Conservation (phyloP, 2,888 invertebrate species). For the Rhamnusium bicolor region DNA sequence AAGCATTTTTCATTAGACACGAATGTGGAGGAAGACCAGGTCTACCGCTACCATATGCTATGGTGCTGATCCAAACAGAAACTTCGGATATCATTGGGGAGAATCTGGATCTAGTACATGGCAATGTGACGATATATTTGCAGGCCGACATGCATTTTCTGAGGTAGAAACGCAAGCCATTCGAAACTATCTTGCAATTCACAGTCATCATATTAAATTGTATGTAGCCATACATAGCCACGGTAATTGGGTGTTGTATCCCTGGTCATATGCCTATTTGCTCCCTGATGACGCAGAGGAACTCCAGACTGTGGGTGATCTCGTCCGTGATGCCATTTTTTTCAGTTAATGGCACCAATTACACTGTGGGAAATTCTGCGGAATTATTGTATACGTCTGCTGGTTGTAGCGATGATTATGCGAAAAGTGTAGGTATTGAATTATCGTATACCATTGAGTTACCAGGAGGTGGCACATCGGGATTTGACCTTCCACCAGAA, state of each 20-base stretch:
- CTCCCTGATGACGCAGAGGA: slow-evolving; percentile 71
- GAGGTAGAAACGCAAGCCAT: slow-evolving; percentile 76
- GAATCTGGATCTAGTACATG: slow-evolving; percentile 64
- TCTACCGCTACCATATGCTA: slow-evolving; percentile 41
- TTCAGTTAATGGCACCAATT: slow-evolving; percentile 66
- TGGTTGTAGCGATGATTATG: slow-evolving; percentile 80
- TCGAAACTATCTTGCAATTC: slow-evolving; percentile 73
- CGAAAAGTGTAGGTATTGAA: slow-evolving; percentile 73
- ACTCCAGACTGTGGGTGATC: slow-evolving; percentile 70
- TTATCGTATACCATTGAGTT: slow-evolving; percentile 78
- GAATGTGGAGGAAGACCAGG: slow-evolving; percentile 62
- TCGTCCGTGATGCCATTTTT: slow-evolving; percentile 71
- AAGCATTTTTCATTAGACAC: slow-evolving; percentile 40
- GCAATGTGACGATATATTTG: slow-evolving; percentile 71
- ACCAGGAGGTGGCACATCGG: slow-evolving; percentile 73
- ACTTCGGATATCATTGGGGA: slow-evolving; percentile 81
- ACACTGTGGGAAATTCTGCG: slow-evolving; percentile 72
- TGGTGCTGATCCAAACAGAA: slow-evolving; percentile 57
- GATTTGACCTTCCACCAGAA: slow-evolving; percentile 75
- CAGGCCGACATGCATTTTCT: slow-evolving; percentile 72
- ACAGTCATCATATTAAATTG: slow-evolving; percentile 74
- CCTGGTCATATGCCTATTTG: slow-evolving; percentile 77
- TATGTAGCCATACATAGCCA: slow-evolving; percentile 85
- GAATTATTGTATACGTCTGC: slow-evolving; percentile 73
- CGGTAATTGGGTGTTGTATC: slow-evolving; percentile 79